A percentile compares a stretch with the other conserved stretches of the same genome.
Conservation (phyloP, 2,797 vertebrate genomes). For the Mormyrus hasselquistii region DNA sequence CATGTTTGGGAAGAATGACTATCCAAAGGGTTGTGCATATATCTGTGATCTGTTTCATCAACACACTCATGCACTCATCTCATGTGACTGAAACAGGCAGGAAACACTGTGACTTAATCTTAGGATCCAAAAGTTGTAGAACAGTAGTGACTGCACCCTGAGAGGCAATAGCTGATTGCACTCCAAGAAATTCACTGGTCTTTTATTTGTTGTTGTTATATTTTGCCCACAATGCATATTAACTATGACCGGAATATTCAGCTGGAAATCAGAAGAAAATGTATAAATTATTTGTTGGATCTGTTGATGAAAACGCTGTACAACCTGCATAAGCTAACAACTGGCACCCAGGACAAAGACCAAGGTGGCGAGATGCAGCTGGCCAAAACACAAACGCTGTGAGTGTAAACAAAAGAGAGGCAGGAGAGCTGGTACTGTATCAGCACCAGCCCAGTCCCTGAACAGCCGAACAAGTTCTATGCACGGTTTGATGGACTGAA, state of each 20-base stretch:
- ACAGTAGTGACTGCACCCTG: too few relatives aligned
- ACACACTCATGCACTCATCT: not conserved
- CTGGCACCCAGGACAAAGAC: not conserved
- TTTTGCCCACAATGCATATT: not conserved
- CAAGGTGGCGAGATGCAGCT: not conserved
- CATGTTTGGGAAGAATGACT: not conserved
- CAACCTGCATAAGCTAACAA: too few relatives aligned
- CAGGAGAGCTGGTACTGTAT: too few relatives aligned
- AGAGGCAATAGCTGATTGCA: not conserved
- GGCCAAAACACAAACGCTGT: not conserved
- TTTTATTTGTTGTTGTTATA: not conserved
- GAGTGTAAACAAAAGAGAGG: not conserved
- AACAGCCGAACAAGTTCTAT: too few relatives aligned
- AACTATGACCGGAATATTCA: not conserved
- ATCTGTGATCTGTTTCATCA: not conserved
- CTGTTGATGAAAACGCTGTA: not conserved
- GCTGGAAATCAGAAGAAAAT: not conserved
- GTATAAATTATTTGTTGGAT: not conserved
- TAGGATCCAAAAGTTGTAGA: not conserved
- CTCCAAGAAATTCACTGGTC: not conserved
- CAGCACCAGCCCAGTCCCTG: not conserved
- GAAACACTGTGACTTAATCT: not conserved
- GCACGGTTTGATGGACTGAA: too few relatives aligned
- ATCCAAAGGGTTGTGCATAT: not conserved
- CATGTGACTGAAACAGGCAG: not conserved